phyloP scores from a whole-genome alignment of 2,113 vertebrate genomes.

The Rissa tridactyla region DNA sequence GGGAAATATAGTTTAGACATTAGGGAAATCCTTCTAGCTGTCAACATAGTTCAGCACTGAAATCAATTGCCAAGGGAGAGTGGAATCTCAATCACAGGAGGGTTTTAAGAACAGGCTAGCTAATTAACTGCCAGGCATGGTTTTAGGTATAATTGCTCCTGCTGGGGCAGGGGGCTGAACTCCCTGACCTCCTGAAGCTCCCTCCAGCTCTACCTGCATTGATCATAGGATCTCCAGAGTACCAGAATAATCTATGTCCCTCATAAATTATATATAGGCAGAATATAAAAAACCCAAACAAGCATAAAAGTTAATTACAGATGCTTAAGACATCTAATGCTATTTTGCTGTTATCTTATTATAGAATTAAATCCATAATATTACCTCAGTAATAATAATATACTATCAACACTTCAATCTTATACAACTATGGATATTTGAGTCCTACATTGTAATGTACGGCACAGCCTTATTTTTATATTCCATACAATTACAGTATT shows the following conservation, averaged over 20 bases:
- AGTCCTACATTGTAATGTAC: background rate
- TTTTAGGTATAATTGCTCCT: background rate
- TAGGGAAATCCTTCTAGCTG: background rate
- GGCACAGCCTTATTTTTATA: background rate
- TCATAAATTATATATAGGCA: background rate
- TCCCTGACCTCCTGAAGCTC: background rate
- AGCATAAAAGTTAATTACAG: background rate
- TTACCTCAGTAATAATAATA: background rate
- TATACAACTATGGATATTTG: background rate
- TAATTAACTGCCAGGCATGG: conserved; percentile 6
- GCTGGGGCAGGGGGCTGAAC: background rate
- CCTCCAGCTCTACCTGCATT: background rate
- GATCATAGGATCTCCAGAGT: background rate
- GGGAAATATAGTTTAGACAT: background rate
- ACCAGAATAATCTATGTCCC: background rate
- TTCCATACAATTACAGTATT: rapidly evolving
- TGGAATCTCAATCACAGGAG: background rate
- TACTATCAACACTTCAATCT: background rate
- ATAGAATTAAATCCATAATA: background rate
- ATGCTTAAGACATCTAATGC: background rate
- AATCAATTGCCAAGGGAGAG: conserved; percentile 2
- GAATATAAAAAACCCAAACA: background rate
- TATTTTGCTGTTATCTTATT: background rate
- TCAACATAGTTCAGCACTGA: background rate
- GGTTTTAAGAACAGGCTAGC: background rate